Conservation (phyloP, 2,888 invertebrate genomes). For the Cybosia mesomella region DNA sequence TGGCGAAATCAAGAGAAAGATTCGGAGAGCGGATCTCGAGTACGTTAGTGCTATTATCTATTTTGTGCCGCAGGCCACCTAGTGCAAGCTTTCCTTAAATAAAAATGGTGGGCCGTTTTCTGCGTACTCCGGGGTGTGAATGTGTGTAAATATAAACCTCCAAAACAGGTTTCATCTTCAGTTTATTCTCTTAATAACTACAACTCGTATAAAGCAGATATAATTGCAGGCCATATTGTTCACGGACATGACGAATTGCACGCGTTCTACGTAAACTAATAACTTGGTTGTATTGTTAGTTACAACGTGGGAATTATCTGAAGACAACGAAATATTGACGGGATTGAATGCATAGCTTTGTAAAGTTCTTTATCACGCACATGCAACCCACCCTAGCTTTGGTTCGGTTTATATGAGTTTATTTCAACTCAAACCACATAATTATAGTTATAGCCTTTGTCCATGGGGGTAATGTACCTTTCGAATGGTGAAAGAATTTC, state of each 20-base stretch:
- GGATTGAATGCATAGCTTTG: neutral
- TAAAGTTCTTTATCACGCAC: neutral
- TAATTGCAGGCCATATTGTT: constrained; percentile 19
- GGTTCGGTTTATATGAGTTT: no score
- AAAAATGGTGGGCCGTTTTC: neutral
- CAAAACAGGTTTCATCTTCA: neutral
- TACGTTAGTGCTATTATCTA: no score
- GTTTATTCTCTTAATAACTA: neutral
- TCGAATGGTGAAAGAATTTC: no score
- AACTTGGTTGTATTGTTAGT: constrained; percentile 25
- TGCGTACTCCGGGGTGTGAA: neutral
- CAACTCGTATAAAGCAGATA: constrained; percentile 3
- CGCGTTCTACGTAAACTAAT: constrained; percentile 26
- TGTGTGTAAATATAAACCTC: neutral
- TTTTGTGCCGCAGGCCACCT: no score
- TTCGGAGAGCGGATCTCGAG: no score
- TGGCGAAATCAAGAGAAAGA: no score
- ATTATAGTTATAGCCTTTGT: no score
- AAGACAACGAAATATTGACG: neutral
- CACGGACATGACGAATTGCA: constrained; percentile 44
- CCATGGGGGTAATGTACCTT: no score
- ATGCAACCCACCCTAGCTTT: no score
- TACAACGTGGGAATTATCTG: constrained; percentile 39
- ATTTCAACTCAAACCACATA: no score
- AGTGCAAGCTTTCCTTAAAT: no score